A percentile compares a stretch with the other conserved stretches of the same genome.
Conservation (phyloP, 2,797 vertebrate species). For the Argyrosomus regius region DNA sequence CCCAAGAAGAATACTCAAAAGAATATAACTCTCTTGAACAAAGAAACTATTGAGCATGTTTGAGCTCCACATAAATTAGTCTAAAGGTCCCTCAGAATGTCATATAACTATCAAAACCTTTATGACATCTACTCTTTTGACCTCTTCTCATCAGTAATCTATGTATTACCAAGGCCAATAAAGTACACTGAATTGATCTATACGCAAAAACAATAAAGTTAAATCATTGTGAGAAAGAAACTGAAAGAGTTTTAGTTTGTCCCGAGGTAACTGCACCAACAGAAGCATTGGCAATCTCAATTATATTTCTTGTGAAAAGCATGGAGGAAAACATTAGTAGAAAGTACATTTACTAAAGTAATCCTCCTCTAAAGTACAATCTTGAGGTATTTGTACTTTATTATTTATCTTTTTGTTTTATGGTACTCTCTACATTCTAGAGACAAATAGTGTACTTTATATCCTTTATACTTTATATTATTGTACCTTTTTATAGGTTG, state of each 20-base stretch:
- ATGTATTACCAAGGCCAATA: background rate
- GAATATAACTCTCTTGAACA: background rate
- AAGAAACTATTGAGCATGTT: background rate
- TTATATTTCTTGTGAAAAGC: background rate
- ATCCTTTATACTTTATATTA: background rate
- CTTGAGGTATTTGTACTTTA: background rate
- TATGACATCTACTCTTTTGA: background rate
- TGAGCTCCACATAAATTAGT: background rate
- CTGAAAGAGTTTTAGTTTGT: background rate
- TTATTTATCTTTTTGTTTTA: background rate
- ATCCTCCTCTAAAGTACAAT: too few species aligned
- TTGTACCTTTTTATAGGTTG: background rate
- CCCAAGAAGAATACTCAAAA: background rate
- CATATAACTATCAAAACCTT: background rate
- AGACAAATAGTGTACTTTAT: background rate
- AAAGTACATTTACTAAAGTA: too few species aligned
- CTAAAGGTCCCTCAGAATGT: background rate
- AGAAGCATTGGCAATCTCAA: background rate
- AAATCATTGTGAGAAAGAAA: background rate
- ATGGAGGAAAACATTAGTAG: too few species aligned
- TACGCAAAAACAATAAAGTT: background rate
- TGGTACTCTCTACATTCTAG: too few species aligned
- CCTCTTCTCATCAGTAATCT: background rate
- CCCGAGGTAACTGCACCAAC: background rate
- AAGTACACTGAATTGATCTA: background rate